These are phyloP conservation scores for Amblyteles armatorius DNA, from an alignment of 2,888 invertebrate species.

Conservation along the genomic window DNA sequence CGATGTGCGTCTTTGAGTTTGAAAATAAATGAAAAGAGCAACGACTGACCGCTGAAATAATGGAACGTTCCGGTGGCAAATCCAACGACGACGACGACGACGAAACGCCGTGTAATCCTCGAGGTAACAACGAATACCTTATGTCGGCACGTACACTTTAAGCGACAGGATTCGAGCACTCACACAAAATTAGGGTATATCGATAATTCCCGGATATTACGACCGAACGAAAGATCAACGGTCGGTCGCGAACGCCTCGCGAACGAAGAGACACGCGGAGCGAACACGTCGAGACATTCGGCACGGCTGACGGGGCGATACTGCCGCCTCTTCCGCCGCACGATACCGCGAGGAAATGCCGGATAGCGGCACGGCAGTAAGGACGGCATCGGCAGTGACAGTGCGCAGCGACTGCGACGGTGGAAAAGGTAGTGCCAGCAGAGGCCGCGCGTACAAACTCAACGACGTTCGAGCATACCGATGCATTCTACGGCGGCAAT, in stretches of 20 bases:
- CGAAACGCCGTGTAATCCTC: neutral
- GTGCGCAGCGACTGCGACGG: constrained; percentile 23
- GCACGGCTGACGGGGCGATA: constrained; percentile 71
- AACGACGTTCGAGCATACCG: constrained; percentile 7
- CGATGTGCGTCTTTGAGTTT: neutral
- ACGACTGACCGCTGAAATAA: too few relatives aligned
- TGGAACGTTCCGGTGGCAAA: neutral
- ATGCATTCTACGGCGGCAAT: neutral
- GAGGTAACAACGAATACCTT: neutral
- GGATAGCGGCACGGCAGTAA: constrained; percentile 24
- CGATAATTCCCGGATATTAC: neutral
- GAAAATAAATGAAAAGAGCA: neutral
- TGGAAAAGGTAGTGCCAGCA: constrained; percentile 5
- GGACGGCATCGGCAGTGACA: constrained; percentile 12
- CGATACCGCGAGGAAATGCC: constrained; percentile 59
- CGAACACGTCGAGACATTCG: constrained; percentile 64
- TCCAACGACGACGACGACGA: too few relatives aligned
- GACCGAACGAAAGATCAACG: neutral
- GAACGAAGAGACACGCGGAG: constrained; percentile 28
- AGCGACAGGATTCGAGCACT: neutral
- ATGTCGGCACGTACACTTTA: neutral
- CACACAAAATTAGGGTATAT: neutral
- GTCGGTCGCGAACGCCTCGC: neutral
- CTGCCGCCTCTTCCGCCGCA: constrained; percentile 64
- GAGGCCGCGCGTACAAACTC: neutral